Percentiles rank a stretch among this genome's conserved stretches.
These are phyloP conservation scores for Drosophila tripunctata DNA, from an alignment of 2,888 invertebrate species.

Conservation along the genomic window DNA sequence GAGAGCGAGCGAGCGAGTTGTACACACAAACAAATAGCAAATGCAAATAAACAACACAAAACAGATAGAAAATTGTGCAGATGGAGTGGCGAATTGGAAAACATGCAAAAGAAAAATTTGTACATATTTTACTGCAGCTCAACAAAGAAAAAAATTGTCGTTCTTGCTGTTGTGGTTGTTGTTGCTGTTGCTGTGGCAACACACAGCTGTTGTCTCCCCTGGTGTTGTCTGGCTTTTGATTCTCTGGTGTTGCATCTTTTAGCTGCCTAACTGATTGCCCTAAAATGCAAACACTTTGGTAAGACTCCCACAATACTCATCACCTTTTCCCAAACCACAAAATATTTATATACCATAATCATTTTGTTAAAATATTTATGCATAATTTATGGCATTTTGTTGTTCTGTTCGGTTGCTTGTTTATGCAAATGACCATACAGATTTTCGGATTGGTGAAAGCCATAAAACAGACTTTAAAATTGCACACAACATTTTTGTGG, in stretches of 20 bases:
- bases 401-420: neutral
- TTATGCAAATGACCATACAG: slow-evolving; percentile 11
- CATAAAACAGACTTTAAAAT: slow-evolving; percentile 1
- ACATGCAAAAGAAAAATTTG: slow-evolving; percentile 31
- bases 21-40: slow-evolving; percentile 47
- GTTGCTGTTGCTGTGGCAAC: slow-evolving; percentile 23
- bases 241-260: neutral
- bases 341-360: slow-evolving; percentile 12
- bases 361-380: slow-evolving; percentile 37
- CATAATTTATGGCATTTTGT: slow-evolving; percentile 35
- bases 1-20: neutral
- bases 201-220: slow-evolving; percentile 24
- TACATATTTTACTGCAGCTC: slow-evolving; percentile 48
- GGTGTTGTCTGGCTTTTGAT: slow-evolving; percentile 2
- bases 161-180: slow-evolving; percentile 31
- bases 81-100: slow-evolving; percentile 37
- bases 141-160: slow-evolving; percentile 16
- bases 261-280: slow-evolving; percentile 12
- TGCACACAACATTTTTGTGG: neutral
- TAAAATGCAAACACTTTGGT: neutral
- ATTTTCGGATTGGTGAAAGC: neutral
- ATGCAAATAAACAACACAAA: slow-evolving; percentile 68
- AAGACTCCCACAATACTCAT: slow-evolving; percentile 17
- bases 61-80: slow-evolving; percentile 61
- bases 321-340: slow-evolving; percentile 27